Evolutionary conservation across 2,888 invertebrate species (phyloP).

Genomic region (Phytoseiulus persimilis): DNA sequence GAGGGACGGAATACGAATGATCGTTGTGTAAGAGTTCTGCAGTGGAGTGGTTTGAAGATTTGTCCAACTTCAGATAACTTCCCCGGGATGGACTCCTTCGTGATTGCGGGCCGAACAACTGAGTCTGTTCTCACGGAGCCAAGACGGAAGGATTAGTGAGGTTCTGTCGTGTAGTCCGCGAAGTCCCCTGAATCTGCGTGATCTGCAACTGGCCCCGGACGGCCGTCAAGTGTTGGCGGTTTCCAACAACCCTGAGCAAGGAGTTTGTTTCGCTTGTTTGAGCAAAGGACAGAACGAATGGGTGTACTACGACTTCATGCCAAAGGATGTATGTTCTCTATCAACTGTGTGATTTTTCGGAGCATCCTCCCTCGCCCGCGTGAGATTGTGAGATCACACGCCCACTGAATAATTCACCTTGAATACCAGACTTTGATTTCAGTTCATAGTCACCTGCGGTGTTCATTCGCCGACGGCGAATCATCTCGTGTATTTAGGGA

Average conservation of each 20-base stretch:
- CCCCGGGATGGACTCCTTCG: background rate
- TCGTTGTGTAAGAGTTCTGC: too few species aligned
- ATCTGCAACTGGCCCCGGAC: background rate
- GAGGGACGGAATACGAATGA: too few species aligned
- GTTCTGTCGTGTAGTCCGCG: background rate
- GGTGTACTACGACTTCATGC: constrained; percentile 23
- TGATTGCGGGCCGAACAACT: constrained; percentile 14
- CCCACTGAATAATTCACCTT: background rate
- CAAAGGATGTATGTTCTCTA: background rate
- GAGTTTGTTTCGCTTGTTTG: constrained; percentile 18
- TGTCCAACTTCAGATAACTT: background rate
- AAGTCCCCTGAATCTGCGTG: background rate
- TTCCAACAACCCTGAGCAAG: constrained; percentile 10
- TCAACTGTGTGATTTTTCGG: background rate
- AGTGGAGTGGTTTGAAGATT: too few species aligned
- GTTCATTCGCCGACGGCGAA: background rate
- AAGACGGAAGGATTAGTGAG: background rate
- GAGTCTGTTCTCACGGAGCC: background rate
- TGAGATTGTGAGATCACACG: background rate
- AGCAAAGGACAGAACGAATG: background rate
- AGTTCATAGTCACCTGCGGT: constrained; percentile 17
- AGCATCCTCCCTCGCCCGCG: background rate
- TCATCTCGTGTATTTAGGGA: constrained; percentile 18
- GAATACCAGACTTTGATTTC: background rate
- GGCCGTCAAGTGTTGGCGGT: constrained; percentile 16